A percentile compares a stretch with the other conserved stretches of the same genome.
phyloP scores from a whole-genome alignment of 2,113 vertebrate genomes.

The Mastomys natalensis region DNA sequence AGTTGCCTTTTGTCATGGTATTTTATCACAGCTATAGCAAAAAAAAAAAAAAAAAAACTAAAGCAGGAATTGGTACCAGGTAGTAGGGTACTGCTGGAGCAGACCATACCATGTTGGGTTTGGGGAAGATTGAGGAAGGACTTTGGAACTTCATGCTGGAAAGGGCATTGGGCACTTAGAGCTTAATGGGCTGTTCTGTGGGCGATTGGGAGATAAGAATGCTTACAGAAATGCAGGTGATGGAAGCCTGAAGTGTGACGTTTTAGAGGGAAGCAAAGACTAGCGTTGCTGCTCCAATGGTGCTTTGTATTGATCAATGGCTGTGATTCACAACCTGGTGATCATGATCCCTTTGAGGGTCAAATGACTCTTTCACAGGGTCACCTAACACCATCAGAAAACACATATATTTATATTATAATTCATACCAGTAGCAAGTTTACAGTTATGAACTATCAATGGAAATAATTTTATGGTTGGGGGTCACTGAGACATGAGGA shows the following conservation, averaged over 20 bases:
- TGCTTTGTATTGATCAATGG: background rate
- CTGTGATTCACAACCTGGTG: no score
- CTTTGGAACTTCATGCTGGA: background rate
- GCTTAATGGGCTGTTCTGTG: background rate
- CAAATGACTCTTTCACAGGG: no score
- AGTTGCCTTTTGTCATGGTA: background rate
- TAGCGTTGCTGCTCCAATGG: background rate
- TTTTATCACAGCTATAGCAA: background rate
- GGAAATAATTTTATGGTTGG: no score
- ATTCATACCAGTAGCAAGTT: no score
- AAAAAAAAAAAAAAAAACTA: background rate
- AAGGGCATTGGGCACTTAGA: background rate
- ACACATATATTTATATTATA: no score
- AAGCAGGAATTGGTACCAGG: background rate
- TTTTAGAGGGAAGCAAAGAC: background rate
- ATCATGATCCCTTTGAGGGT: no score
- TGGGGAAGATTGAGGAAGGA: background rate
- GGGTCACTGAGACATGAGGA: no score
- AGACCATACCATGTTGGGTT: background rate
- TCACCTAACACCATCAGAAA: no score
- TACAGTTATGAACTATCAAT: no score
- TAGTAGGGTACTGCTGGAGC: background rate
- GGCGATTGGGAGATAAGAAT: background rate
- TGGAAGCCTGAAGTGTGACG: background rate
- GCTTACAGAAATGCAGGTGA: background rate